phyloP scores from a whole-genome alignment of 2,797 vertebrate genomes.

The Chaetodon trifasciatus region DNA sequence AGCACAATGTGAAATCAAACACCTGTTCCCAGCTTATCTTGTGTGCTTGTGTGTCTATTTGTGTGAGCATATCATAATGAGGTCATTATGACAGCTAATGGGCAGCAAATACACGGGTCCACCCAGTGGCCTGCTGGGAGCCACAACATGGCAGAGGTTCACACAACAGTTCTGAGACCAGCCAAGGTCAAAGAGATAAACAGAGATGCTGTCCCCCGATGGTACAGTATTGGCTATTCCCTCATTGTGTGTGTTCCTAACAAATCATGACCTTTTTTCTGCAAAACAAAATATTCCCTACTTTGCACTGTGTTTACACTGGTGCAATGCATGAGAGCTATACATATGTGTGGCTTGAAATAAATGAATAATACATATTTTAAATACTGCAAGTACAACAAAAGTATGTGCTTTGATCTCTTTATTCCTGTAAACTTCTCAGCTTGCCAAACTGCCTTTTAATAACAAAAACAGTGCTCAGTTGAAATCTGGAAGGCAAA shows the following conservation, averaged over 20 bases:
- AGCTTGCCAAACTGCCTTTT: neutral
- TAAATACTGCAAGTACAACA: neutral
- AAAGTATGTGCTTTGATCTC: slow-evolving; percentile 16
- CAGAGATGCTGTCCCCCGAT: slow-evolving; percentile 1
- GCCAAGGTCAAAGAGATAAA: slow-evolving; percentile 53
- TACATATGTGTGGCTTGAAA: neutral
- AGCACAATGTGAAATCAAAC: slow-evolving; percentile 66
- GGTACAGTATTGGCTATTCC: slow-evolving; percentile 5
- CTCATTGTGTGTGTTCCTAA: neutral
- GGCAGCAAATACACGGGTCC: slow-evolving; percentile 37
- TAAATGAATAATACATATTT: slow-evolving; percentile 3
- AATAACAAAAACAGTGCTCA: slow-evolving; percentile 28
- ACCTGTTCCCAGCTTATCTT: slow-evolving; percentile 70
- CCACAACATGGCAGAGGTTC: slow-evolving; percentile 34
- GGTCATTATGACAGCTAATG: slow-evolving; percentile 66
- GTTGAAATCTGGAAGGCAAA: slow-evolving; percentile 33
- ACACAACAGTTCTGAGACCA: slow-evolving; percentile 22
- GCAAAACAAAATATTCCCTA: slow-evolving; percentile 7
- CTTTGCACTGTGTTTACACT: neutral
- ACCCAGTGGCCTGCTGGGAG: slow-evolving; percentile 39
- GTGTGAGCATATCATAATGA: slow-evolving; percentile 58
- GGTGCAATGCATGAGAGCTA: neutral
- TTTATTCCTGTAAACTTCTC: neutral
- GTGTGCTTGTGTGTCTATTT: slow-evolving; percentile 44
- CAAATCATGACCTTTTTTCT: neutral